Percentiles rank a stretch among this genome's conserved stretches.
Conservation (phyloP, 1,140 invertebrate species). For the Acyrthosiphon pisum region DNA sequence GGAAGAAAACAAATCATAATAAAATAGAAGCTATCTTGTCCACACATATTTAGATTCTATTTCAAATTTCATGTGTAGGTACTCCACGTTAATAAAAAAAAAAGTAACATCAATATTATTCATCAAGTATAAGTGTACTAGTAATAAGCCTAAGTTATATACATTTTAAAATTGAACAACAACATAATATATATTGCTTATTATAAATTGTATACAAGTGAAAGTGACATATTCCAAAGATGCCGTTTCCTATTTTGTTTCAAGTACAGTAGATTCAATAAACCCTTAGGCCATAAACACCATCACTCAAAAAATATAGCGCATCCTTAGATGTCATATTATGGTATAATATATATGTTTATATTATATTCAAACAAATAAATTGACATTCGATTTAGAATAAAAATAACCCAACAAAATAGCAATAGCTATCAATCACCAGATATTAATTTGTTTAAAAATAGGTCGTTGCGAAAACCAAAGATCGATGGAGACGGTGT, state of each 20-base stretch:
- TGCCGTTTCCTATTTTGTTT: not conserved
- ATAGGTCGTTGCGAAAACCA: constrained; percentile 1
- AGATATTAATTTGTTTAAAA: not conserved
- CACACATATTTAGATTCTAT: not conserved
- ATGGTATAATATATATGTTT: not conserved
- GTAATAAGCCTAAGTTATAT: not conserved
- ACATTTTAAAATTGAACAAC: not conserved
- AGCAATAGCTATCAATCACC: not conserved
- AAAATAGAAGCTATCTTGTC: not conserved
- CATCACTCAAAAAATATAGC: not conserved
- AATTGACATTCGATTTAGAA: constrained; percentile 11
- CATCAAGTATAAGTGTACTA: not conserved
- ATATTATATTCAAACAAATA: not conserved
- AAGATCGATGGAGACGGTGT: not conserved
- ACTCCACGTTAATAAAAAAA: too few species aligned
- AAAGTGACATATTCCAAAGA: not conserved
- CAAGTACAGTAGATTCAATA: not conserved
- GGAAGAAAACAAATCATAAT: not conserved
- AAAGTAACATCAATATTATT: not conserved
- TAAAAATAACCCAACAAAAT: not conserved
- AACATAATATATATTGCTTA: not conserved
- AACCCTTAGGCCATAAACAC: not conserved
- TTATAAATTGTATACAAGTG: too few species aligned
- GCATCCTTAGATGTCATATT: not conserved
- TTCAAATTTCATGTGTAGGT: not conserved